phyloP scores from a whole-genome alignment of 2,888 invertebrate genomes.

The Augiades crinisus region DNA sequence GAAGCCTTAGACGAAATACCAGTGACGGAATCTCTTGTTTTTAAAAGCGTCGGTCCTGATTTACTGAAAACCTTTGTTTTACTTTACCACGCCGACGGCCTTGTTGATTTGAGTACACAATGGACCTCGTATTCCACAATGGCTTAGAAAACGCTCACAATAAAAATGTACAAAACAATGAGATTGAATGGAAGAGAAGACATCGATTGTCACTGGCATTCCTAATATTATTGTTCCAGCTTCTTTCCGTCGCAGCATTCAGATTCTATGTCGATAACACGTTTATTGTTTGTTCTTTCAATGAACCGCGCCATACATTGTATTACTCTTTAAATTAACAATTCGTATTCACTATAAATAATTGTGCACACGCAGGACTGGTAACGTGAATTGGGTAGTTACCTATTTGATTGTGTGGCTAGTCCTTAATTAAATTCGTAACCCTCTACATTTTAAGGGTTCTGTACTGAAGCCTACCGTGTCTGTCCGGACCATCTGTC shows the following conservation, averaged over 20 bases:
- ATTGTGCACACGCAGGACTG: no score
- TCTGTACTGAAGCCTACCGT: no score
- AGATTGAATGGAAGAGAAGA: conserved; percentile 57
- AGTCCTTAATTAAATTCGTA: no score
- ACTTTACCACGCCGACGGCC: conserved; percentile 53
- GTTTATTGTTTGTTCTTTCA: not conserved
- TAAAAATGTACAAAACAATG: conserved; percentile 66
- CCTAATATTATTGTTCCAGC: conserved; percentile 11
- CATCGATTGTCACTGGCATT: conserved; percentile 15
- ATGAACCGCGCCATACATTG: no score
- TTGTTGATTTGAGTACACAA: conserved; percentile 69
- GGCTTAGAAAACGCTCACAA: conserved; percentile 70
- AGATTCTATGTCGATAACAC: not conserved
- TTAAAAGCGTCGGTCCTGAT: conserved; percentile 59
- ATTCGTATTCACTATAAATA: no score
- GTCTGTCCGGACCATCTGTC: no score
- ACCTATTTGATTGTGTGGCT: no score
- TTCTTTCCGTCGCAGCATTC: not conserved
- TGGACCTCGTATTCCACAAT: conserved; percentile 58
- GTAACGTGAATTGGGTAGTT: no score
- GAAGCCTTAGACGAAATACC: conserved; percentile 45
- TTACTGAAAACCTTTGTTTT: conserved; percentile 68
- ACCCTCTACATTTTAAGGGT: no score
- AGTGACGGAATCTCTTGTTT: conserved; percentile 49
- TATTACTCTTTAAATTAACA: no score